Percentiles rank a stretch among this genome's conserved stretches.
Evolutionary conservation across 2,113 vertebrate species (phyloP).

Genomic region (Phycodurus eques): DNA sequence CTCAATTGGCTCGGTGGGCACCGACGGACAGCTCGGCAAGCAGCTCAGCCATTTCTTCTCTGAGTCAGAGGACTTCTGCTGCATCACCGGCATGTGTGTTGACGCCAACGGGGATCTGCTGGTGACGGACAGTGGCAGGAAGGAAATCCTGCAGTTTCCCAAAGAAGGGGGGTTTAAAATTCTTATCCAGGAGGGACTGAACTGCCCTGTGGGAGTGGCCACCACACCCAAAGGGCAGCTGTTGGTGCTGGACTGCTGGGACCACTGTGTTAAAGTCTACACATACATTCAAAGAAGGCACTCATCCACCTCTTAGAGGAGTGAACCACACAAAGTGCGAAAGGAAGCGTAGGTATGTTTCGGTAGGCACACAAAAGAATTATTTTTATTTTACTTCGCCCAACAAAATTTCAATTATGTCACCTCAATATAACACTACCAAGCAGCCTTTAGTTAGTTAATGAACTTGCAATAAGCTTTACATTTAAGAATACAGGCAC

Average conservation of each 20-base stretch:
- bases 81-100: constrained; percentile 98
- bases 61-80: constrained; percentile 92
- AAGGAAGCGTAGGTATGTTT: constrained; percentile 4
- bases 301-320: constrained; percentile 69
- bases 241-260: constrained; percentile 94
- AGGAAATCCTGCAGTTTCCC: constrained; percentile 93
- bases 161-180: constrained; percentile 91
- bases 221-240: constrained; percentile 95
- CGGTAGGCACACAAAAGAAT: not conserved
- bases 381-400: not conserved
- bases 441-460: not conserved
- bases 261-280: constrained; percentile 97
- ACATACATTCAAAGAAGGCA: constrained; percentile 86
- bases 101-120: constrained; percentile 90
- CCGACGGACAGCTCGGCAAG: constrained; percentile 88
- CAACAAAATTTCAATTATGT: not conserved
- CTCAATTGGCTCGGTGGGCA: constrained; percentile 89
- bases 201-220: constrained; percentile 89
- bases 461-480: constrained; percentile 3
- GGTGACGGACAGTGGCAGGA: constrained; percentile 92
- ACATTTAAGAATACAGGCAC: constrained; percentile 13
- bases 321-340: not conserved
- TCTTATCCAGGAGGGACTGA: constrained; percentile 89
- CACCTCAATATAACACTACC: not conserved
- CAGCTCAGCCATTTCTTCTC: constrained; percentile 98